These are phyloP conservation scores for Ruditapes philippinarum DNA, from an alignment of 1,140 invertebrate species.

Conservation along the genomic window DNA sequence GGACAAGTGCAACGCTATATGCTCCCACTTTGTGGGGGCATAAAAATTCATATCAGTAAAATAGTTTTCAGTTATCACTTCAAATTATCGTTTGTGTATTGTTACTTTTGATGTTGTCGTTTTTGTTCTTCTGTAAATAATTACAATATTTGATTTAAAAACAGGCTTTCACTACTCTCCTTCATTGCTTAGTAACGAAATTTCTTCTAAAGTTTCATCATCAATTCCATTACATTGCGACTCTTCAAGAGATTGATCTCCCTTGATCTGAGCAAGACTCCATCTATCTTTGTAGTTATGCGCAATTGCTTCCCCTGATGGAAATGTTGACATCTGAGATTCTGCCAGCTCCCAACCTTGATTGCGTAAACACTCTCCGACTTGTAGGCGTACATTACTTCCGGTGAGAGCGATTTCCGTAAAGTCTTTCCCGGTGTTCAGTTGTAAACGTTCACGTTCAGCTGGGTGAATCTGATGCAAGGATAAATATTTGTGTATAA, in stretches of 20 bases:
- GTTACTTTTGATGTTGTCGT: no score
- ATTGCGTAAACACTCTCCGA: constrained; percentile 91
- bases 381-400: constrained; percentile 75
- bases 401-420: constrained; percentile 80
- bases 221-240: constrained; percentile 54
- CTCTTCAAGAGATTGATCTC: constrained; percentile 45
- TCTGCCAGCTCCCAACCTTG: constrained; percentile 92
- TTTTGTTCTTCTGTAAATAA: no score
- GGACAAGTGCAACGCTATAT: no score
- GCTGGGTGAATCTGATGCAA: constrained; percentile 73
- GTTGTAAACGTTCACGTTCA: constrained; percentile 76
- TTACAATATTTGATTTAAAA: no score
- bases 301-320: constrained; percentile 80
- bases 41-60: no score
- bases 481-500: constrained; percentile 77
- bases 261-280: constrained; percentile 63
- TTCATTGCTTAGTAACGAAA: constrained; percentile 42
- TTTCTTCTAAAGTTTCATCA: constrained; percentile 47
- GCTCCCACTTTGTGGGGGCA: no score
- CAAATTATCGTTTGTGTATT: no score
- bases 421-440: constrained; percentile 75
- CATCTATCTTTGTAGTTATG: constrained; percentile 82
- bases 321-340: constrained; percentile 85
- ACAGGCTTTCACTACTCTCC: constrained; percentile 2
- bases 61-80: no score